Conservation (phyloP, 2,797 vertebrate genomes). For the Coendou prehensilis region DNA sequence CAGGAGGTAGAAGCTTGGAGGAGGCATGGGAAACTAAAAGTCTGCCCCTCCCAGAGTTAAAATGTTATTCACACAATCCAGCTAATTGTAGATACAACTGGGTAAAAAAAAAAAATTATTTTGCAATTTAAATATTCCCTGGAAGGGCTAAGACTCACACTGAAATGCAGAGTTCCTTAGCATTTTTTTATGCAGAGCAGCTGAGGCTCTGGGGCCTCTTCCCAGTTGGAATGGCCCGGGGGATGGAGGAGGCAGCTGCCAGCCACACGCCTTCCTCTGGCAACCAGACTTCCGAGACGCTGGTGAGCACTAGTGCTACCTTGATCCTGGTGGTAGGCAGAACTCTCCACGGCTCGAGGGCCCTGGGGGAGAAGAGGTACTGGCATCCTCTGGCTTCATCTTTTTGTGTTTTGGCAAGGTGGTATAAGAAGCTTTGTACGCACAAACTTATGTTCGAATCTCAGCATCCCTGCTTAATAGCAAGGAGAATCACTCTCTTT, state of each 20-base stretch:
- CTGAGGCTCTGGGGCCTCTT: not conserved
- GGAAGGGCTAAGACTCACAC: not conserved
- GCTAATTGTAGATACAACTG: not conserved
- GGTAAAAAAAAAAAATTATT: not conserved
- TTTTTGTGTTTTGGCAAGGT: not conserved
- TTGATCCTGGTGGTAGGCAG: not conserved
- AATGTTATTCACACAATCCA: not conserved
- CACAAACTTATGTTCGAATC: not conserved
- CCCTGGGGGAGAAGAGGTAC: not conserved
- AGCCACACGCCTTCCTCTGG: not conserved
- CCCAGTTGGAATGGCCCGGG: not conserved
- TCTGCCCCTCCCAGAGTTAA: not conserved
- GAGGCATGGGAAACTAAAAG: not conserved
- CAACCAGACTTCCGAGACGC: not conserved
- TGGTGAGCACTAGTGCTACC: not conserved
- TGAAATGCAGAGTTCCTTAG: not conserved
- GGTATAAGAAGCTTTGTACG: not conserved
- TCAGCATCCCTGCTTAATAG: not conserved
- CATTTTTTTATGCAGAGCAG: not conserved
- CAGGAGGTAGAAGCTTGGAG: not conserved
- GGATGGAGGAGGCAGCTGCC: too few relatives aligned
- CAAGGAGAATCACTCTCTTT: not conserved
- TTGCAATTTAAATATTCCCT: conserved; percentile 45
- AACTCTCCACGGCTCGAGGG: not conserved
- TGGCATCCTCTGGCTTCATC: not conserved